Base-by-base conservation (phyloP, 2,888 invertebrate species). In the Calliphora vomitoria region DNA sequence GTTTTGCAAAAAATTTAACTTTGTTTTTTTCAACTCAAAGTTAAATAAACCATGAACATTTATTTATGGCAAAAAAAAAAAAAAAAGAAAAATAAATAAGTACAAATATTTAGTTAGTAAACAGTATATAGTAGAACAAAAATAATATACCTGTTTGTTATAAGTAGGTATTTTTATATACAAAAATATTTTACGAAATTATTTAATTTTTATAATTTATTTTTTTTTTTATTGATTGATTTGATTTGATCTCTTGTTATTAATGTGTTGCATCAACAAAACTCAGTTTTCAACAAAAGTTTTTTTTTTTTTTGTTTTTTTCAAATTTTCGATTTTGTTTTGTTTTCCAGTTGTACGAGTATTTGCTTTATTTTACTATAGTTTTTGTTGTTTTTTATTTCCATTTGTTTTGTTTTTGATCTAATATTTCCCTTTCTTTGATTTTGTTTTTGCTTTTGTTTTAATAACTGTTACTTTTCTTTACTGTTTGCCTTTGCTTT, bases 41-140 rank as follows among this genome's bases (percentile, higher is more conserved):
- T 20, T 66, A 78, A 82, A 60, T 74, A 11, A 79, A 79, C 69
- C 79, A 60, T 76, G 53, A 82, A 71, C 25, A 55, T 64, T 60
- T 69, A 25, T 25, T 25, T 25, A 10, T n/a, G n/a, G 50, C 50
- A 62, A 10, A 25, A 47, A 66, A 18, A 5, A 44, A 44, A 11
- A 44, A 0, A 10, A 44, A 44, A 13, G 13, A 13, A 44, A 44
- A 44, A 44, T 44, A 44, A 13, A 3, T 44, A 44, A 38, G 13
- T n/a, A 25, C 8, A 66, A 66, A 55, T 68, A 58, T 58, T 58
- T 76, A 69, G 11, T 50, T 41, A 8, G 8, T 41, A 41, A 41
- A 41, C 41, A 25, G 25, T 1, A 41, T 2, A 41, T 8, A 41
- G 11, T 41, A 41, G 41, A 8, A 41, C 41, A 8, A 41, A 41